Evolutionary conservation across 2,113 vertebrate genomes (phyloP).

Genomic region (Melanerpes formicivorus): DNA sequence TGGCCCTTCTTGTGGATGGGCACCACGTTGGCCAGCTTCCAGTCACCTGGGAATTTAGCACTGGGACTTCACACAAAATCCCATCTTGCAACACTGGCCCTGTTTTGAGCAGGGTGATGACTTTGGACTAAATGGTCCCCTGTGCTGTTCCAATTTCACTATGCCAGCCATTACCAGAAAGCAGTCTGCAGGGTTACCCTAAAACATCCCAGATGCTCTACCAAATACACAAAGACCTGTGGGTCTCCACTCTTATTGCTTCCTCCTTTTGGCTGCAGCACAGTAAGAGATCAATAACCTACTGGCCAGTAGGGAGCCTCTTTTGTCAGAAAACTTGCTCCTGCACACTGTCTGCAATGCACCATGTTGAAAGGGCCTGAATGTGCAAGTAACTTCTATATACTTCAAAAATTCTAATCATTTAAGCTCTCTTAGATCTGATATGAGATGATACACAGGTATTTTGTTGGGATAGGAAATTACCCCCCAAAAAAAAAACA

Average conservation of each 20-base stretch:
- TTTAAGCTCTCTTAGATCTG: not conserved
- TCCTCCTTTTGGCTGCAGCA: not conserved
- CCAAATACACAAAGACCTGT: not conserved
- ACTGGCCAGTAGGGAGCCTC: accelerated
- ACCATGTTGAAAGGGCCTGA: not conserved
- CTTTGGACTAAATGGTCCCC: not conserved
- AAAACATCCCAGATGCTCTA: not conserved
- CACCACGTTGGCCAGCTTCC: no score
- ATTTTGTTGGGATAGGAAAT: not conserved
- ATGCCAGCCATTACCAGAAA: not conserved
- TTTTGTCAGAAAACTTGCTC: not conserved
- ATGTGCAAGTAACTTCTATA: not conserved
- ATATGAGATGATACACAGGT: not conserved
- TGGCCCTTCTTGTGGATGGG: no score
- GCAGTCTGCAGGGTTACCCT: not conserved
- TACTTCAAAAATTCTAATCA: not conserved
- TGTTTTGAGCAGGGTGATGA: not conserved
- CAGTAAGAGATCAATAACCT: not conserved
- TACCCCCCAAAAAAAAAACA: not conserved
- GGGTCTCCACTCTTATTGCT: not conserved
- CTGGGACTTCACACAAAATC: not conserved
- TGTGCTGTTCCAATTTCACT: not conserved
- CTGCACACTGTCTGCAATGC: not conserved
- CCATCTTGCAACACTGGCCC: not conserved
- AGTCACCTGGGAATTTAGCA: no score